phyloP scores from a whole-genome alignment of 2,113 vertebrate genomes.

The Chaetura pelagica region DNA sequence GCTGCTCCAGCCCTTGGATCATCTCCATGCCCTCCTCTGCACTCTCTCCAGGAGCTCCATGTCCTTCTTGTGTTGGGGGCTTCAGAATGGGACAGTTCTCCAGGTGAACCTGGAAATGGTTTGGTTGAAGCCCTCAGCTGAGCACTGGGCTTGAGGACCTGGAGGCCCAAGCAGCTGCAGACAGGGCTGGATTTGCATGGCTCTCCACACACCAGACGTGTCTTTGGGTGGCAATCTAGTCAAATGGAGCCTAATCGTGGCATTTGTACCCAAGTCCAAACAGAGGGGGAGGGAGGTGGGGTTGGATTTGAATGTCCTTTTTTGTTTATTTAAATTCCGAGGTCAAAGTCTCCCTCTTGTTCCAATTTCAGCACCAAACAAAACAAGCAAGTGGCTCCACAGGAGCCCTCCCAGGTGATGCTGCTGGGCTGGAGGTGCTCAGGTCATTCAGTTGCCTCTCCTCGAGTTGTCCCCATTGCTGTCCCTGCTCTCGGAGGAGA shows the following conservation, averaged over 20 bases:
- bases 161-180: background rate
- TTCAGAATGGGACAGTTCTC: too few relatives aligned
- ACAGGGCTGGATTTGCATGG: background rate
- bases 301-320: background rate
- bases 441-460: background rate
- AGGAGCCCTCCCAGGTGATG: background rate
- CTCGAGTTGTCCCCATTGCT: background rate
- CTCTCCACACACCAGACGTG: background rate
- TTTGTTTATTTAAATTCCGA: conserved; percentile 17
- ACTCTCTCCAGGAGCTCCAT: too few relatives aligned
- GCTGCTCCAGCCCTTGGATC: too few relatives aligned
- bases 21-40: too few relatives aligned
- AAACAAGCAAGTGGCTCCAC: too few relatives aligned
- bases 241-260: background rate
- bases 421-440: background rate
- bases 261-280: background rate
- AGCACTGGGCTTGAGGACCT: background rate
- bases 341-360: background rate
- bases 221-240: background rate
- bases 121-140: background rate
- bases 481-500: background rate
- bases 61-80: too few relatives aligned
- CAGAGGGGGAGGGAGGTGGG: background rate
- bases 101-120: background rate
- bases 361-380: background rate